These are phyloP conservation scores for Gavia stellata DNA, from an alignment of 2,113 vertebrate genomes.

Conservation along the genomic window DNA sequence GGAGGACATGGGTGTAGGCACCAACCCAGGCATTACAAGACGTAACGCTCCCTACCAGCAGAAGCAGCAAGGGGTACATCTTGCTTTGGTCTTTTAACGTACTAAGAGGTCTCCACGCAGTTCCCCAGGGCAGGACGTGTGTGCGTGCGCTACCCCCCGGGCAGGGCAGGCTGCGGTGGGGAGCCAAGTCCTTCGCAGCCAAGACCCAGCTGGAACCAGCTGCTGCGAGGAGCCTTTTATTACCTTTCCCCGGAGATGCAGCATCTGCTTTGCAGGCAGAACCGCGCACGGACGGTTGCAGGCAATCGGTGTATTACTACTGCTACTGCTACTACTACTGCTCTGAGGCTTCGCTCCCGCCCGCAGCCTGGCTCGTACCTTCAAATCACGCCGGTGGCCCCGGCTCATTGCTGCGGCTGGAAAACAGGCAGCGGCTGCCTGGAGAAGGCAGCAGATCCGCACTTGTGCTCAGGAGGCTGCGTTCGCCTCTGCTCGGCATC, in stretches of 20 bases:
- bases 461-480: background rate
- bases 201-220: background rate
- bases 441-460: background rate
- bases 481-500: background rate
- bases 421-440: background rate
- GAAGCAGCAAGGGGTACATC: background rate
- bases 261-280: background rate
- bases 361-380: background rate
- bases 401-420: background rate
- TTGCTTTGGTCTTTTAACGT: background rate
- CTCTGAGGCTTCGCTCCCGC: background rate
- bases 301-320: background rate
- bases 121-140: background rate
- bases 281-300: accelerated
- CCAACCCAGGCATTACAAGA: background rate
- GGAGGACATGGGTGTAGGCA: background rate
- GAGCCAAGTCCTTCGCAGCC: background rate
- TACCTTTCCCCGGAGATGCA: background rate
- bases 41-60: background rate
- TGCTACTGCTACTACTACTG: too few species aligned
- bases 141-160: background rate
- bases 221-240: background rate
- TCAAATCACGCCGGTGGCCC: accelerated
- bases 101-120: background rate
- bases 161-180: background rate